Evolutionary conservation across 2,797 vertebrate species (phyloP), one percentile per base, ranked within the genome.

Genomic region (Gymnocypris eckloni): DNA sequence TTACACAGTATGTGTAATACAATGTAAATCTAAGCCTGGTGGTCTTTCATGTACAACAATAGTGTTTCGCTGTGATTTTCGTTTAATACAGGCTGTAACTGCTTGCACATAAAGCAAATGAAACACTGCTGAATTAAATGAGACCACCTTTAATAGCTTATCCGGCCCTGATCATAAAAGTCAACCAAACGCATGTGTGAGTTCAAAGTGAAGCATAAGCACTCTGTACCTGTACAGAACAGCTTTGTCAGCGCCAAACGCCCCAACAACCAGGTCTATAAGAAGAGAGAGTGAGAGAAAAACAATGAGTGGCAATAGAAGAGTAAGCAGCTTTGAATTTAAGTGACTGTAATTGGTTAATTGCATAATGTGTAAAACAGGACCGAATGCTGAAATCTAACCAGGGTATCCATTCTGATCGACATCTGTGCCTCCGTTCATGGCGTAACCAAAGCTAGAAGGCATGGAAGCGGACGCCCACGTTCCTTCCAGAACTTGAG

Each of bases 351-450:
- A 73, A 61, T 56, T 18, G n/a, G 12, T 64, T 50, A 43, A 41
- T 18, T 66, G 59, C 11, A 69, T 13, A 81, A 50, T 37, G 9
- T 25, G 41, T 81, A 33, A 64, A 50, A 78, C 16, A 52, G 1
- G 6, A 80, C 10, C 48, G 45, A 71, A n/a, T 73, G 41, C 54
- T 33, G 33, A 54, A 52, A 66, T 64, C 66, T 77, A 89, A 99
- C 98, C 98, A 94, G 98, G 98, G 87, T 99, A 99, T 90, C 98
- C 98, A 72, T 99, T 99, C 90, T 91, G 93, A 92, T 99, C 98
- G 54, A 99, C 96, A 84, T 99, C 98, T 0, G 95, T 97, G 80
- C 96, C 97, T 90, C 98, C 98, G 78, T 96, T 97, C 94, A 99
- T 94, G 0, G 98, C 95, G 90, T 99, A 99, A 3, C 98, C 98